Conservation (phyloP, 2,113 vertebrate species). For the Dicerorhinus sumatrensis region DNA sequence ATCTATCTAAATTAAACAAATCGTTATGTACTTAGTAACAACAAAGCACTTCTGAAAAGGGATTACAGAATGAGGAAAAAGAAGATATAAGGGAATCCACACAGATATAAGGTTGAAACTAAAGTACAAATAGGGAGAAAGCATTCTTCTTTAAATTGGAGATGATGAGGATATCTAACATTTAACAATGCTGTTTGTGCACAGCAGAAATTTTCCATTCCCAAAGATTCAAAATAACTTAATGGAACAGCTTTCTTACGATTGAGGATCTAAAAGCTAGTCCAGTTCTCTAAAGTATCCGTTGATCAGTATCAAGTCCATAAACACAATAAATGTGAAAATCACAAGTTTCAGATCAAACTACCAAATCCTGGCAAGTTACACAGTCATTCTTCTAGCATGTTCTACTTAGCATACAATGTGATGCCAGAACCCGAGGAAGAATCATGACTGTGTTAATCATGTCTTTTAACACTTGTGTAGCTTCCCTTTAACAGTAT, state of each 20-base stretch:
- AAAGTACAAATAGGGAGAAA: not conserved
- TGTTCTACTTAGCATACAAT: not conserved
- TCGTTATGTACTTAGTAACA: not conserved
- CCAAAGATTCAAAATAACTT: constrained; percentile 36
- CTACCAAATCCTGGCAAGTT: constrained; percentile 6
- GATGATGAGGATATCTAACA: not conserved
- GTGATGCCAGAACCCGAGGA: not conserved
- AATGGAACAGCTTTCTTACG: not conserved
- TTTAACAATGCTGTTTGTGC: constrained; percentile 16
- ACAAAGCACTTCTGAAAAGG: constrained; percentile 2
- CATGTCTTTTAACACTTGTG: not conserved
- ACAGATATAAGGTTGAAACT: not conserved
- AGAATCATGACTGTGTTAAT: not conserved
- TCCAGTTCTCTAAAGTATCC: constrained; percentile 1
- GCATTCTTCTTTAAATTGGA: constrained; percentile 5
- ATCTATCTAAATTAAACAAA: constrained; percentile 49
- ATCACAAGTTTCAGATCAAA: constrained; percentile 42
- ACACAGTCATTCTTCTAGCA: not conserved
- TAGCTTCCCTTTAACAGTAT: not conserved
- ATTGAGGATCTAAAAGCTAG: constrained; percentile 38
- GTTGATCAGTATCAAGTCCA: not conserved
- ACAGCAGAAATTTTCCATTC: constrained; percentile 38
- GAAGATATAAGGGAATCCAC: not conserved
- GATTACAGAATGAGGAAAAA: not conserved
- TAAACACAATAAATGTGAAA: constrained; percentile 43